Evolutionary conservation across 2,113 vertebrate species (phyloP), one percentile per base, ranked within the genome.

Genomic region (Sphaerodactylus townsendi): DNA sequence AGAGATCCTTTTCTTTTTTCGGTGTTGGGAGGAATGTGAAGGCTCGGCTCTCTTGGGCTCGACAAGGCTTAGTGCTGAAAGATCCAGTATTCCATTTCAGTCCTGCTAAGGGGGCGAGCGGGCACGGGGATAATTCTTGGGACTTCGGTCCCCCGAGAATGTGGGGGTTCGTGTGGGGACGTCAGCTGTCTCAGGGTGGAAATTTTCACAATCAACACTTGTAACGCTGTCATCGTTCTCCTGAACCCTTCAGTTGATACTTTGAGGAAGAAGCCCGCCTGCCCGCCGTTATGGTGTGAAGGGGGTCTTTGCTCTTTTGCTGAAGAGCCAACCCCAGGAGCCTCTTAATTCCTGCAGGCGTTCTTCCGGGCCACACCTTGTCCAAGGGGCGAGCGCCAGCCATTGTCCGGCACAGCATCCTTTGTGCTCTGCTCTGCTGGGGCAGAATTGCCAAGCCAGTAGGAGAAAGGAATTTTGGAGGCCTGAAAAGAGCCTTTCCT

Each of bases 141-240:
- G n/a, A 14, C 23, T 21, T 1, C 11, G 5, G 23, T 44, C n/a
- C 21, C 56, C 30, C 11, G 1, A 19, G 7, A 13, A 33, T 10
- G 9, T 35, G 59, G 14, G 62, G 13, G 30, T 50, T 64, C n/a
- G 33, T 10, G 37, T 41, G 81, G 30, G 8, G 37, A 14, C 48
- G 30, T 3, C 5, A 5, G 75, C n/a, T 48, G 39, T 72, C 91
- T 93, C 94, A 93, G 95, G 94, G 90, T 94, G 87, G 84, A 87
- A 96, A 93, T 92, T 94, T 93, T 95, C n/a, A 85, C 95, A 95
- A 96, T 95, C 95, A 96, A 96, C 88, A 92, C 93, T 48, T 72
- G n/a, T 56, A 94, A 93, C 88, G 91, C 95, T 92, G 88, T 35
- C 6, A 78, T 37, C 74, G 44, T 94, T 88, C 83, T 92, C 85